phyloP scores from a whole-genome alignment of 2,888 invertebrate genomes.

The Sialis fuliginosa region DNA sequence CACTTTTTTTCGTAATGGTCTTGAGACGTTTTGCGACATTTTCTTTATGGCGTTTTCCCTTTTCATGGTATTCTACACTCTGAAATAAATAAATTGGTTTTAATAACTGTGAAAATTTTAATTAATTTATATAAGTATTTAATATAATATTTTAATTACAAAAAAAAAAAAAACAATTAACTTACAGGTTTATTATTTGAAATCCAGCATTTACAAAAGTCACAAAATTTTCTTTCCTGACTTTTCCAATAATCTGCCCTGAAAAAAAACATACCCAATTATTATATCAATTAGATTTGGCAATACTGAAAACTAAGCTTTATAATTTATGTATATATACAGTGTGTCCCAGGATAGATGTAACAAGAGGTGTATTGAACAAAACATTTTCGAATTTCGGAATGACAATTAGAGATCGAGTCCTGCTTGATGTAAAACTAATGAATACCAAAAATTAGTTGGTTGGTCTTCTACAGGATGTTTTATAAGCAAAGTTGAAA shows the following conservation, averaged over 20 bases:
- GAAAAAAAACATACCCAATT: no score
- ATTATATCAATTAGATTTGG: no score
- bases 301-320: no score
- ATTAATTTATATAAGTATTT: neutral
- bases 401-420: no score
- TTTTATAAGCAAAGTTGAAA: no score
- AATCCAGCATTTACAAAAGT: conserved; percentile 97
- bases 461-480: no score
- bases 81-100: conserved; percentile 21
- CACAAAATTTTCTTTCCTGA: conserved; percentile 85
- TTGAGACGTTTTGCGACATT: conserved; percentile 76
- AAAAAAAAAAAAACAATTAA: conserved; percentile 5
- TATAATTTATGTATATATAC: no score
- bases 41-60: conserved; percentile 80
- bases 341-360: no score
- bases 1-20: conserved; percentile 67
- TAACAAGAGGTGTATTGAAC: no score
- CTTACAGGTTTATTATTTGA: conserved; percentile 87
- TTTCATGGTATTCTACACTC: conserved; percentile 91
- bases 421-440: no score
- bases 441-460: no score
- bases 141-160: neutral
- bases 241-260: conserved; percentile 98
- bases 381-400: no score
- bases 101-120: neutral